phyloP scores from a whole-genome alignment of 1,140 invertebrate species.

The Nasonia vitripennis region DNA sequence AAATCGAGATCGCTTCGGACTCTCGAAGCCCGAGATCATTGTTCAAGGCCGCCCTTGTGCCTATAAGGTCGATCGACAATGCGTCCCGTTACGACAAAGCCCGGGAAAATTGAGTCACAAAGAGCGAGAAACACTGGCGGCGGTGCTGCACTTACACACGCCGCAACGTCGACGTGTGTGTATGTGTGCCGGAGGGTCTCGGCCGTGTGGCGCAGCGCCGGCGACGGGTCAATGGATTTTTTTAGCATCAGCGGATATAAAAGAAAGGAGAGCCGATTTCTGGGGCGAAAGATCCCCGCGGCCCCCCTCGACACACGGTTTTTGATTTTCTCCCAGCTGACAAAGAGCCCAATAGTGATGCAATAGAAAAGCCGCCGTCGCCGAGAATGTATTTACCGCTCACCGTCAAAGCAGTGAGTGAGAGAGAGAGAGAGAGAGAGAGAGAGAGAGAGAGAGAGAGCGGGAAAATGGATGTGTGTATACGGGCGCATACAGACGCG shows the following conservation, averaged over 20 bases:
- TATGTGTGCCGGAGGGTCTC: not conserved
- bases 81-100: not conserved
- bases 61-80: not conserved
- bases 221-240: constrained; percentile 22
- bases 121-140: not conserved
- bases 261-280: constrained; percentile 10
- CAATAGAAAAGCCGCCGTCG: not conserved
- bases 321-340: constrained; percentile 1
- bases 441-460: not conserved
- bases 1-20: not conserved
- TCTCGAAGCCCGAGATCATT: not conserved
- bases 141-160: not conserved
- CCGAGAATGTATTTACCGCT: not conserved
- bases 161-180: not conserved
- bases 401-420: not conserved
- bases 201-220: not conserved
- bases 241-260: constrained; percentile 13
- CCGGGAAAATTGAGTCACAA: not conserved
- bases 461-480: not conserved
- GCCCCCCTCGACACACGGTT: not conserved
- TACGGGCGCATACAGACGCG: not conserved
- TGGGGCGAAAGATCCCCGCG: not conserved
- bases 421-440: no score
- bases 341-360: not conserved
- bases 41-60: not conserved